phyloP scores from a whole-genome alignment of 2,113 vertebrate species.

The Sisor rabdophorus region DNA sequence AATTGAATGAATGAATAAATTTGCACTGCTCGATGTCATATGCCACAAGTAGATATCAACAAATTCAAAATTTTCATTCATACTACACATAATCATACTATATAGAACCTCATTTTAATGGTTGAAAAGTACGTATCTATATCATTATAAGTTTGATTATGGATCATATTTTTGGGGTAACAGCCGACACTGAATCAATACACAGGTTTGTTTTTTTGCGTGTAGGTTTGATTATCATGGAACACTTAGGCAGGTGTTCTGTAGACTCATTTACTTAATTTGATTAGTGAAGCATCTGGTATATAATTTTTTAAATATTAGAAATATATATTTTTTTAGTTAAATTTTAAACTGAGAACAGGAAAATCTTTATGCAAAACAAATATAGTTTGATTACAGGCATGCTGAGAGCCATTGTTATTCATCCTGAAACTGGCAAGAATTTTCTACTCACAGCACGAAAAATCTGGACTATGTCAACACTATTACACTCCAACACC shows the following conservation, averaged over 20 bases:
- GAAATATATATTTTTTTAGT: background rate
- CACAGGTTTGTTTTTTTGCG: background rate
- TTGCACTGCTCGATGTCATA: too few relatives aligned
- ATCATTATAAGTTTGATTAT: background rate
- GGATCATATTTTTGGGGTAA: background rate
- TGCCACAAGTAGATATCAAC: too few relatives aligned
- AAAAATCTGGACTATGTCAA: slow-evolving; percentile 72
- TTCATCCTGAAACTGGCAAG: slow-evolving; percentile 60
- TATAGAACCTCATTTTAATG: too few relatives aligned
- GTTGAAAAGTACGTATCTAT: too few relatives aligned
- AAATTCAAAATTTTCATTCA: too few relatives aligned
- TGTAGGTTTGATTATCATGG: background rate
- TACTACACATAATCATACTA: too few relatives aligned
- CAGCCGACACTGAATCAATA: background rate
- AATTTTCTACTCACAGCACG: slow-evolving; percentile 64
- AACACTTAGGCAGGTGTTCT: background rate
- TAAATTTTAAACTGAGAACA: slow-evolving; percentile 11
- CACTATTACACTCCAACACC: slow-evolving; percentile 63
- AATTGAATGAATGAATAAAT: too few relatives aligned
- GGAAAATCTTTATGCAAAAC: slow-evolving; percentile 24
- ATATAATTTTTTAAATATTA: background rate
- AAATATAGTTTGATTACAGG: slow-evolving; percentile 41
- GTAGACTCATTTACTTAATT: background rate
- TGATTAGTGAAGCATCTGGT: background rate
- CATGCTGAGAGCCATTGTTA: slow-evolving; percentile 60